These are phyloP conservation scores for Nannobrachium achirus DNA, from an alignment of 2,113 vertebrate genomes.

Conservation along the genomic window DNA sequence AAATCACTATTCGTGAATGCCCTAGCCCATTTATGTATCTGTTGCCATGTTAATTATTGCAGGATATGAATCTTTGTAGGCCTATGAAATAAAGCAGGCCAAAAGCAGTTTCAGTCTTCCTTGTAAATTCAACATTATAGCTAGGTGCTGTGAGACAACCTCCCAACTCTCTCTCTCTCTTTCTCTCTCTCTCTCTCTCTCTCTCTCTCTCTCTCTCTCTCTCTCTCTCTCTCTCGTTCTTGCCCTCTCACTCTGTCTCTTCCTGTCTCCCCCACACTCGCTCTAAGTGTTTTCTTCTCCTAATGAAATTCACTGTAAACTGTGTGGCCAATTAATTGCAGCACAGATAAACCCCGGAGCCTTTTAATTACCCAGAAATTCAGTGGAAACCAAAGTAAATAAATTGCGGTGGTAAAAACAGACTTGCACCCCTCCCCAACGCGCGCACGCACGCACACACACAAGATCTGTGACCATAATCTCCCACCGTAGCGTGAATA, in stretches of 20 bases:
- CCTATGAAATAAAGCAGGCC: slow-evolving; percentile 61
- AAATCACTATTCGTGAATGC: too few species aligned
- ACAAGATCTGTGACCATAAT: slow-evolving; percentile 5
- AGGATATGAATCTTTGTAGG: slow-evolving; percentile 28
- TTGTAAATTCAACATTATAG: slow-evolving; percentile 36
- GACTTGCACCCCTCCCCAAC: neutral
- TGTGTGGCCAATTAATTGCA: slow-evolving; percentile 70
- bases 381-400: slow-evolving; percentile 55
- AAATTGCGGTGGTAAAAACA: slow-evolving; percentile 40
- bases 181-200: slow-evolving; percentile 35
- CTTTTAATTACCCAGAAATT: slow-evolving; percentile 65
- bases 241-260: neutral
- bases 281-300: slow-evolving; percentile 36
- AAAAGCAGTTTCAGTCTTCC: slow-evolving; percentile 47
- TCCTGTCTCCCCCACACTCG: neutral
- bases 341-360: slow-evolving; percentile 61
- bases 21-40: too few species aligned
- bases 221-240: neutral
- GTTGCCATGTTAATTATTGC: slow-evolving; percentile 43
- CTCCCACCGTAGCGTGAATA: slow-evolving; percentile 20
- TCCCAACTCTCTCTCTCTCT: slow-evolving; percentile 11
- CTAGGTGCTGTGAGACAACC: slow-evolving; percentile 4
- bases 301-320: slow-evolving; percentile 72
- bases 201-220: neutral
- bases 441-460: too few species aligned